Percentiles rank a stretch among this genome's conserved stretches.
phyloP scores from a whole-genome alignment of 2,888 invertebrate genomes.

The Brenthis hecate region DNA sequence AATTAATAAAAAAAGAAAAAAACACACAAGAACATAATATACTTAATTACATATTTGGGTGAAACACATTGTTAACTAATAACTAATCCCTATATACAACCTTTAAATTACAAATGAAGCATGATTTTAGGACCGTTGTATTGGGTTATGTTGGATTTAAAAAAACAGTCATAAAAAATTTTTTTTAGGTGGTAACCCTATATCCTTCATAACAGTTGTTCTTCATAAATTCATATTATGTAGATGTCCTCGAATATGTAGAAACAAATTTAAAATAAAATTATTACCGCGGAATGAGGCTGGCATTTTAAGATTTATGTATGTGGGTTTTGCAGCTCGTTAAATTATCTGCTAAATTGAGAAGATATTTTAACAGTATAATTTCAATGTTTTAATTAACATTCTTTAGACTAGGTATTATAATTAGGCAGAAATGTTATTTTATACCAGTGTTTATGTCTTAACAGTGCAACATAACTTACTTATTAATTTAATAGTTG shows the following conservation, averaged over 20 bases:
- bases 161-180: too few relatives aligned
- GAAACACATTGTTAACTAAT: too few relatives aligned
- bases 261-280: constrained; percentile 25
- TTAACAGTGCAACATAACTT: too few relatives aligned
- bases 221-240: constrained; percentile 23
- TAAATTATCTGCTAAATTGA: constrained; percentile 19
- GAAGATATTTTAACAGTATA: constrained; percentile 7
- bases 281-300: constrained; percentile 24
- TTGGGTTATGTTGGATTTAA: too few relatives aligned
- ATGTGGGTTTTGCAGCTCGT: constrained; percentile 24
- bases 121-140: too few relatives aligned
- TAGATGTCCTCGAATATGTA: constrained; percentile 19
- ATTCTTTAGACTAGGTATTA: not conserved
- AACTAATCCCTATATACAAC: too few relatives aligned
- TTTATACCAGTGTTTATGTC: too few relatives aligned
- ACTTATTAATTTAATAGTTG: too few relatives aligned
- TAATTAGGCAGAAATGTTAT: not conserved
- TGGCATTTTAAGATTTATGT: constrained; percentile 28
- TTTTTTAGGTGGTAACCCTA: not conserved
- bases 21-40: too few relatives aligned
- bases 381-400: constrained; percentile 17
- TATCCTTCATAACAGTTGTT: constrained; percentile 4
- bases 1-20: too few relatives aligned
- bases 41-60: too few relatives aligned
- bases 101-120: too few relatives aligned